Evolutionary conservation across 2,888 invertebrate species (phyloP).

Genomic region (Cryptocephalus primarius): DNA sequence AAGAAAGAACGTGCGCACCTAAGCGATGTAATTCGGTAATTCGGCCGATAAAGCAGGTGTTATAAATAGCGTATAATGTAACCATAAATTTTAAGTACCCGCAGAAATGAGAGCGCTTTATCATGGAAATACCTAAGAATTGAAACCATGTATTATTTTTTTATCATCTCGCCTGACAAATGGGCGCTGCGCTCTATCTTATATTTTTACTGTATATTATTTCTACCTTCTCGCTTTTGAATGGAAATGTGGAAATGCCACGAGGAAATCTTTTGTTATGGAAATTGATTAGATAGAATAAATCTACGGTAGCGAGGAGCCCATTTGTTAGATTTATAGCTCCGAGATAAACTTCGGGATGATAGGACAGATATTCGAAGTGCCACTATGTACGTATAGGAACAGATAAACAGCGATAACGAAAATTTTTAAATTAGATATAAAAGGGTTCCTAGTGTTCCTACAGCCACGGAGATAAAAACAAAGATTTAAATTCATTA

Average conservation of each 20-base stretch:
- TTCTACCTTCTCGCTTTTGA: conserved; percentile 1
- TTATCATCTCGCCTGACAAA: conserved; percentile 3
- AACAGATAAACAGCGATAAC: no score
- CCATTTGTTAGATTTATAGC: no score
- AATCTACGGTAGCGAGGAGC: not conserved
- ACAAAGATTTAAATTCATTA: no score
- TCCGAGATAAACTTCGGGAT: no score
- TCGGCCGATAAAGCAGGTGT: conserved; percentile 21
- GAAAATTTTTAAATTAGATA: no score
- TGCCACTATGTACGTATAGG: no score
- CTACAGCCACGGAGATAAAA: no score
- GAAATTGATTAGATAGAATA: not conserved
- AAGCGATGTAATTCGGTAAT: conserved; percentile 21
- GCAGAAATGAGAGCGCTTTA: conserved; percentile 15
- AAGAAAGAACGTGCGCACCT: conserved; percentile 5
- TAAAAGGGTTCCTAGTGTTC: no score
- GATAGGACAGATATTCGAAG: no score
- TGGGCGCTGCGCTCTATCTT: conserved; percentile 1
- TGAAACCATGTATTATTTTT: conserved; percentile 18
- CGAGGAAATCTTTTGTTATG: conserved; percentile 2
- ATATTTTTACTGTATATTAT: conserved; percentile 2
- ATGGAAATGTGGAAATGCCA: not conserved
- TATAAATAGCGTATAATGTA: conserved; percentile 16
- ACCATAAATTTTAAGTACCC: conserved; percentile 20
- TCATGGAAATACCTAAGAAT: conserved; percentile 16